Conservation (phyloP, 2,797 vertebrate genomes). For the Discoglossus pictus region DNA sequence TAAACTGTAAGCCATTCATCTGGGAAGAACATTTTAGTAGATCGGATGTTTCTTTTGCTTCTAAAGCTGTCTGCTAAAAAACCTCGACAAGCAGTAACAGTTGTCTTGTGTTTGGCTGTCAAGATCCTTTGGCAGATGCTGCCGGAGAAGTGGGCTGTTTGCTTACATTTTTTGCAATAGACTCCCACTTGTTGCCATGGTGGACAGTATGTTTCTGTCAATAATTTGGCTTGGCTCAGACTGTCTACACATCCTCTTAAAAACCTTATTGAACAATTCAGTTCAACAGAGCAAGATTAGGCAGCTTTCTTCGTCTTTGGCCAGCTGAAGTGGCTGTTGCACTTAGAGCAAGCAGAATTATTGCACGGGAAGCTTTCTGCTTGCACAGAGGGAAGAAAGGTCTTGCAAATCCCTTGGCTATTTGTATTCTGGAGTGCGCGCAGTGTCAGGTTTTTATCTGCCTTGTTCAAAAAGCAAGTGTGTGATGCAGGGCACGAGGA, state of each 20-base stretch:
- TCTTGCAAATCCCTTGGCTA: constrained; percentile 50
- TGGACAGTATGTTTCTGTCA: constrained; percentile 72
- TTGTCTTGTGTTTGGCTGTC: constrained; percentile 62
- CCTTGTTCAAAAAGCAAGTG: constrained; percentile 48
- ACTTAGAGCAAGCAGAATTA: constrained; percentile 54
- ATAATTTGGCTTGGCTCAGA: constrained; percentile 70
- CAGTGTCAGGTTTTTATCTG: constrained; percentile 58
- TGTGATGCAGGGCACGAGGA: constrained; percentile 15
- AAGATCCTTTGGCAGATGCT: constrained; percentile 66
- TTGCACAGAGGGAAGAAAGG: constrained; percentile 23
- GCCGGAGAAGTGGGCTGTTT: constrained; percentile 65
- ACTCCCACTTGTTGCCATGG: constrained; percentile 77
- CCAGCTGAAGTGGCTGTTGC: constrained; percentile 62
- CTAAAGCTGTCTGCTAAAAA: constrained; percentile 53
- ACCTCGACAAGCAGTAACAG: constrained; percentile 52
- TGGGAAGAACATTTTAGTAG: constrained; percentile 53
- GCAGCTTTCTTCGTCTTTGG: constrained; percentile 67
- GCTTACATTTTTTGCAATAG: constrained; percentile 72
- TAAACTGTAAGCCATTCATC: constrained; percentile 46
- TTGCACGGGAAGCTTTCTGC: constrained; percentile 54
- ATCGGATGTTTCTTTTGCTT: constrained; percentile 57
- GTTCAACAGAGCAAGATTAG: constrained; percentile 67
- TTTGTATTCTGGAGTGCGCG: constrained; percentile 40
- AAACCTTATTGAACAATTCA: constrained; percentile 68
- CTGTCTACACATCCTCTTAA: constrained; percentile 67